Evolutionary conservation across 2,113 vertebrate species (phyloP).

Genomic region (Catharus bicknelli): DNA sequence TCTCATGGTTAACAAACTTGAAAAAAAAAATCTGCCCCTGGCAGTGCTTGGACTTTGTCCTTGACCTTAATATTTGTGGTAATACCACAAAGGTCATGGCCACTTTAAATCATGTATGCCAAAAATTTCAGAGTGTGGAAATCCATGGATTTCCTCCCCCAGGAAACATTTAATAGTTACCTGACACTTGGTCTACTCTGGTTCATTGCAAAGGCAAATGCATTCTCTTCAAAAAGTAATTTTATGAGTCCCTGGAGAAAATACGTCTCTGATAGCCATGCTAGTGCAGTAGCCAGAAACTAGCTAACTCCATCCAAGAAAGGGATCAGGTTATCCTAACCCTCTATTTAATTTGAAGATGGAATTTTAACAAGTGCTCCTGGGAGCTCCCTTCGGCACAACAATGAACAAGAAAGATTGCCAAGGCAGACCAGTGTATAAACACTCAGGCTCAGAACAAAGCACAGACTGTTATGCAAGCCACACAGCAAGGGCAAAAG

Average conservation of each 20-base stretch:
- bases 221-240: conserved; percentile 27
- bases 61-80: background rate
- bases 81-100: background rate
- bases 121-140: conserved; percentile 14
- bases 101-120: conserved; percentile 6
- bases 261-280: background rate
- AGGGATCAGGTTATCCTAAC: conserved; percentile 44
- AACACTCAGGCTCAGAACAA: conserved; percentile 39
- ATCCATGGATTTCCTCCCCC: background rate
- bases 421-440: conserved; percentile 18
- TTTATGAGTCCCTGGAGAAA: conserved; percentile 34
- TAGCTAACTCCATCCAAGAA: conserved; percentile 31
- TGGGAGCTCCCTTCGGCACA: conserved; percentile 33
- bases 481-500: conserved; percentile 8
- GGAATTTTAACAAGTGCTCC: conserved; percentile 63
- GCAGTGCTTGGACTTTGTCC: background rate
- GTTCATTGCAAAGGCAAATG: conserved; percentile 51
- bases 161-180: conserved; percentile 56
- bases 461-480: conserved; percentile 40
- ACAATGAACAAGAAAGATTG: conserved; percentile 22
- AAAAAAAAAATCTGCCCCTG: background rate
- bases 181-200: conserved; percentile 25
- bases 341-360: conserved; percentile 36
- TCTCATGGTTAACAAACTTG: background rate
- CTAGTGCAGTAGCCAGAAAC: conserved; percentile 30